Percentiles rank a stretch among this genome's conserved stretches.
phyloP scores from a whole-genome alignment of 2,797 vertebrate species.

The Cirrhinus mrigala region DNA sequence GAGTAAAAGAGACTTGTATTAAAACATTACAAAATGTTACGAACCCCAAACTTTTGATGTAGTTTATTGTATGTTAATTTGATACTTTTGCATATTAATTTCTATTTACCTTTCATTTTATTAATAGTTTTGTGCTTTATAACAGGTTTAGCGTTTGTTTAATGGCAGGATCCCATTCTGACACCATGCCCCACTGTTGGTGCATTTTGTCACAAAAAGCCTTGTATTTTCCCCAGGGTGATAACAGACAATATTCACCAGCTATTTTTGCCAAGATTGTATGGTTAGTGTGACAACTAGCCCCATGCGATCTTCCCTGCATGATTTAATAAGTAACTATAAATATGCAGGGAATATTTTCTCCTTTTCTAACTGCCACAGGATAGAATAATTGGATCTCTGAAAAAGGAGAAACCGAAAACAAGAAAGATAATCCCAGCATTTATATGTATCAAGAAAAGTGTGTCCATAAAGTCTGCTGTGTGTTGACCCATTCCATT shows the following conservation, averaged over 20 bases:
- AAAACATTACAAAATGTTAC: too few species aligned
- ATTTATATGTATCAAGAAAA: constrained; percentile 11
- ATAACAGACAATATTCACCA: background rate
- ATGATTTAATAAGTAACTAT: constrained; percentile 2
- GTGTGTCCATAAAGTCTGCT: background rate
- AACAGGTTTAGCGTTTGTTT: too few species aligned
- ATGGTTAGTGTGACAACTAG: background rate
- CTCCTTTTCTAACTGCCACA: background rate
- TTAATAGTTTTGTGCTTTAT: too few species aligned
- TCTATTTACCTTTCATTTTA: too few species aligned
- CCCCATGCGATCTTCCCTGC: too few species aligned
- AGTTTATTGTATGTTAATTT: too few species aligned
- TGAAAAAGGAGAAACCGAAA: background rate
- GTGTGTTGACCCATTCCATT: constrained; percentile 6
- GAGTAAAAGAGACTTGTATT: too few species aligned
- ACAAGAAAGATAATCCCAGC: constrained; percentile 5
- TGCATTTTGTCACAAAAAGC: background rate
- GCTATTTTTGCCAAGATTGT: background rate
- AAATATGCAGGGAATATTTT: background rate
- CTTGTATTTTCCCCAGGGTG: background rate
- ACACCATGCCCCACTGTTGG: background rate
- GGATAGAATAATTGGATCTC: constrained; percentile 1
- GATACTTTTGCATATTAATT: too few species aligned
- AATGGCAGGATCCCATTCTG: background rate
- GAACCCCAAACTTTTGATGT: too few species aligned